Conservation (phyloP, 2,888 invertebrate species). For the Drosophila borealis region DNA sequence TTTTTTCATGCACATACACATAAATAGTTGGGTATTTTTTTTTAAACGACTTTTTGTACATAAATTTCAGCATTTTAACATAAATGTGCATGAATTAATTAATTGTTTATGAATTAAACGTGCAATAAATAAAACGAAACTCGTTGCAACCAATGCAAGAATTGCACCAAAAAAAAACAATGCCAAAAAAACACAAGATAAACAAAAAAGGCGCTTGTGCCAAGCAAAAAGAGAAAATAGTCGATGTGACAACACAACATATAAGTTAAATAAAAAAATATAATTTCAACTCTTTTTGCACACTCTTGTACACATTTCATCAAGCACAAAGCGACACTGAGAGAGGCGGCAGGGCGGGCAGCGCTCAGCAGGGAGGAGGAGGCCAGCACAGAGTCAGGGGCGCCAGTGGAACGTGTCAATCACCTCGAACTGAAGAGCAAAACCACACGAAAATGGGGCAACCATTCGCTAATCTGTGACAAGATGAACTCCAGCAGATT, state of each 20-base stretch:
- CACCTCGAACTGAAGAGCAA: slow-evolving; percentile 63
- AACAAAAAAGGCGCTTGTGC: slow-evolving; percentile 69
- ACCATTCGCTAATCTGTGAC: slow-evolving; percentile 23
- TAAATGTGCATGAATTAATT: slow-evolving; percentile 78
- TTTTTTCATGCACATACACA: slow-evolving; percentile 15
- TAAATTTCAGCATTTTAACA: slow-evolving; percentile 76
- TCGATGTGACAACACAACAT: slow-evolving; percentile 61
- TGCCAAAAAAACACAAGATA: slow-evolving; percentile 67
- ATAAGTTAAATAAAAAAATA: slow-evolving; percentile 41
- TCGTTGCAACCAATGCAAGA: slow-evolving; percentile 60
- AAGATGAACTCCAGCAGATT: slow-evolving; percentile 16
- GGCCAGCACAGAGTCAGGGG: slow-evolving; percentile 64
- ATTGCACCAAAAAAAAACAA: slow-evolving; percentile 62
- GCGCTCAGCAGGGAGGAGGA: not conserved
- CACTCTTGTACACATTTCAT: slow-evolving; percentile 9
- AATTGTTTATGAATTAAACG: slow-evolving; percentile 82
- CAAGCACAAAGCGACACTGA: slow-evolving; percentile 15
- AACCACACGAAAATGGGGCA: slow-evolving; percentile 35
- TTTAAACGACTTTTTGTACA: slow-evolving; percentile 53
- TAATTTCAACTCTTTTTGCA: slow-evolving; percentile 13
- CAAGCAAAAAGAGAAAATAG: slow-evolving; percentile 37
- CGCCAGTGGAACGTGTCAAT: slow-evolving; percentile 75
- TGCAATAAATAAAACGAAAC: slow-evolving; percentile 63
- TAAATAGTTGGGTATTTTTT: slow-evolving; percentile 22
- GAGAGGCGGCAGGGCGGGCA: not conserved